These are phyloP conservation scores for Apistogramma diplotaenia DNA, from an alignment of 2,113 vertebrate genomes.

Conservation along the genomic window DNA sequence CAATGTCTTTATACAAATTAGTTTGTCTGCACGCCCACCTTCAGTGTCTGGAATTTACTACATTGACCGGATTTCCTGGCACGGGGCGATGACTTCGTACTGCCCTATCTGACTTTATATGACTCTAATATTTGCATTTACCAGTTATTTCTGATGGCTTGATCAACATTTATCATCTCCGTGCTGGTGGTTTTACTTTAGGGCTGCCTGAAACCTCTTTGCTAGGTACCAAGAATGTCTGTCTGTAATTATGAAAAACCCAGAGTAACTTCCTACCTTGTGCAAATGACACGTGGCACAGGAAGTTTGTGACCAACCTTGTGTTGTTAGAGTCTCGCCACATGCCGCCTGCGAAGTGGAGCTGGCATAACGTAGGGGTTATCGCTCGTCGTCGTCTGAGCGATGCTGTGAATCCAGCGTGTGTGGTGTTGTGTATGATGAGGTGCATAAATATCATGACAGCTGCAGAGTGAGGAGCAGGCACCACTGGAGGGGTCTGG, in stretches of 20 bases:
- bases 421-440: conserved; percentile 37
- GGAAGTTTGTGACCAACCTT: background rate
- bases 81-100: background rate
- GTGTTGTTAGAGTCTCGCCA: background rate
- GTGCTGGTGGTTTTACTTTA: background rate
- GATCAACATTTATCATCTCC: background rate
- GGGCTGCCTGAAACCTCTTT: background rate
- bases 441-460: conserved; percentile 42
- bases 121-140: background rate
- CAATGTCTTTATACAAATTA: background rate
- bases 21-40: background rate
- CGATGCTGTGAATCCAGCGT: conserved; percentile 5
- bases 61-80: too few relatives aligned
- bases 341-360: background rate
- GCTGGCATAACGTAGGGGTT: background rate
- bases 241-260: background rate
- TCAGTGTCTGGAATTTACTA: background rate
- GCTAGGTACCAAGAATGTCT: background rate
- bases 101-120: background rate
- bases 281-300: background rate
- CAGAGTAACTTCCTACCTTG: background rate
- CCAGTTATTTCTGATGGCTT: background rate
- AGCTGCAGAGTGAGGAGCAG: conserved; percentile 43
- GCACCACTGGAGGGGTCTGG: conserved; percentile 46
- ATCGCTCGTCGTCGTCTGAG: background rate